phyloP scores from a whole-genome alignment of 23 tunicate genomes.

The Styela clava region DNA sequence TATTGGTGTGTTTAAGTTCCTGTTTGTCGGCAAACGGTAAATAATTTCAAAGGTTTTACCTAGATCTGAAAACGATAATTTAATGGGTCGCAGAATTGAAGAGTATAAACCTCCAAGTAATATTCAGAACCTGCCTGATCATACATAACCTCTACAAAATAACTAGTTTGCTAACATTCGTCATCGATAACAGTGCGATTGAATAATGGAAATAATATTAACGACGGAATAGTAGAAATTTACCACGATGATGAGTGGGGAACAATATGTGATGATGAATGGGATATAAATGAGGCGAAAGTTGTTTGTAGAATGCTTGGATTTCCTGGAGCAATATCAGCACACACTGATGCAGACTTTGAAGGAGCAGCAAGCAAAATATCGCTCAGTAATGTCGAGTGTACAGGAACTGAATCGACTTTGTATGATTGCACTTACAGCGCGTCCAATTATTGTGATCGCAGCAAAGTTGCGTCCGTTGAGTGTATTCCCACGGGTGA shows the following conservation, averaged over 20 bases:
- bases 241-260: slow-evolving; percentile 42
- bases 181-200: not conserved
- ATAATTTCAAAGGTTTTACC: too few species aligned
- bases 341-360: not conserved
- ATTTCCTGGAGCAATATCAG: slow-evolving; percentile 1
- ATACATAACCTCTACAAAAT: not conserved
- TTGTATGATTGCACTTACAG: slow-evolving; percentile 29
- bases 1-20: too few species aligned
- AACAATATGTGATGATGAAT: slow-evolving; percentile 51
- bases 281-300: slow-evolving; percentile 25
- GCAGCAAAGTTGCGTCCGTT: slow-evolving; percentile 39
- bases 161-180: not conserved
- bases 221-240: slow-evolving; percentile 48
- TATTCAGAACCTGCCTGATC: not conserved
- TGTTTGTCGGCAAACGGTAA: too few species aligned
- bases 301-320: slow-evolving; percentile 35
- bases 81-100: not conserved
- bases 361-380: slow-evolving; percentile 33
- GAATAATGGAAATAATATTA: not conserved
- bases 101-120: not conserved
- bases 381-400: slow-evolving; percentile 37
- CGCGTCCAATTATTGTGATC: slow-evolving; percentile 24
- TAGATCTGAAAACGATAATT: too few species aligned
- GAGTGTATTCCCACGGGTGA: not conserved
- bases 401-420: slow-evolving; percentile 37